phyloP scores from a whole-genome alignment of 2,888 invertebrate species.

The Oligia latruncula region DNA sequence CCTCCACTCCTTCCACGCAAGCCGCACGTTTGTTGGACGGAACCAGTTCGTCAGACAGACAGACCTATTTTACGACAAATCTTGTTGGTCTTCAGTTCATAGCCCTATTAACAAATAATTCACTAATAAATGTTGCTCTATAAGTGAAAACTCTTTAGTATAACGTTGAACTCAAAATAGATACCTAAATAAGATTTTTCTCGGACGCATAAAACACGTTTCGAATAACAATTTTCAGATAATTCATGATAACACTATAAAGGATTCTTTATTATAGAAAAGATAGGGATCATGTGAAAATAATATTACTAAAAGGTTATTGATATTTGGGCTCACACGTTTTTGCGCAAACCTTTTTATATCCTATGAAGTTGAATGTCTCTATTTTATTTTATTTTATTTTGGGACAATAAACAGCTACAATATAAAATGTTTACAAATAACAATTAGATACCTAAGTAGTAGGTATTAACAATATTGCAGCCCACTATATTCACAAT shows the following conservation, averaged over 20 bases:
- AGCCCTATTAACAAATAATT: constrained; percentile 16
- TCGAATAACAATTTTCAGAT: not conserved
- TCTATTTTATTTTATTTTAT: no score
- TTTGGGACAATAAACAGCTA: no score
- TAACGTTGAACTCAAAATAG: not conserved
- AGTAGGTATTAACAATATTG: no score
- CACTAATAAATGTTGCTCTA: not conserved
- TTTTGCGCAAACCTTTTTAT: constrained; percentile 11
- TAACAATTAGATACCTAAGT: no score
- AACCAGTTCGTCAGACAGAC: no score
- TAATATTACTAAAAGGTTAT: constrained; percentile 25
- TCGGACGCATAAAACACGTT: constrained; percentile 9
- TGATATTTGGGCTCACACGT: constrained; percentile 25
- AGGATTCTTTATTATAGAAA: constrained; percentile 1
- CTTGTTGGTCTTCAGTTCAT: constrained; percentile 9
- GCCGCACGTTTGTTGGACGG: no score
- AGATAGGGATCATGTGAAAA: not conserved
- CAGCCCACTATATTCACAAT: no score
- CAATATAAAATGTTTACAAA: no score
- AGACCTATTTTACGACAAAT: not conserved
- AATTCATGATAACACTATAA: constrained; percentile 7
- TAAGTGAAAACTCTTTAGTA: not conserved
- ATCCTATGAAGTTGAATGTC: constrained; percentile 9
- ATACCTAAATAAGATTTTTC: not conserved
- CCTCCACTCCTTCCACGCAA: no score